These are phyloP conservation scores for Petromus typicus DNA, from an alignment of 2,113 vertebrate genomes.

Conservation along the genomic window DNA sequence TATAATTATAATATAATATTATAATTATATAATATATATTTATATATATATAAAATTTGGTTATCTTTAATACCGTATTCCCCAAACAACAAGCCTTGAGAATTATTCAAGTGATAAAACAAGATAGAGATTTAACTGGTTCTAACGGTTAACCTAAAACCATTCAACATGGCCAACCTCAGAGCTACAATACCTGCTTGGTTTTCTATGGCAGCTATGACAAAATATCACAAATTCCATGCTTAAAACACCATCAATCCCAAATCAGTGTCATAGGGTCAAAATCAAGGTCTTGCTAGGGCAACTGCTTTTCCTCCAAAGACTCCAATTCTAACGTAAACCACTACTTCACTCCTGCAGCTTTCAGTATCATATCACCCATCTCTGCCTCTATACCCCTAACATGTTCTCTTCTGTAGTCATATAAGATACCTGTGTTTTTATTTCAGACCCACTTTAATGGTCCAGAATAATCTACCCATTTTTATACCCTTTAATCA, in stretches of 20 bases:
- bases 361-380: background rate
- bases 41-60: background rate
- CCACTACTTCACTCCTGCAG: no score
- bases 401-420: background rate
- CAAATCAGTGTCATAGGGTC: background rate
- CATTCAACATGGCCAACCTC: background rate
- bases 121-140: constrained; percentile 23
- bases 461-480: background rate
- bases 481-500: background rate
- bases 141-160: background rate
- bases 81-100: background rate
- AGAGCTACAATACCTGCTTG: background rate
- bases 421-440: background rate
- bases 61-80: background rate
- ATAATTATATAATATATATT: no score
- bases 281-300: background rate
- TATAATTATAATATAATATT: background rate
- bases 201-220: background rate
- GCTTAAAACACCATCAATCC: background rate
- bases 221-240: constrained; percentile 16
- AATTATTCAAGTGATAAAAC: constrained; percentile 8
- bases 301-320: fast-evolving
- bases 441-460: background rate
- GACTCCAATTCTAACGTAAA: background rate
- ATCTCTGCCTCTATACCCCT: background rate